Percentiles rank a stretch among this genome's conserved stretches.
phyloP scores from a whole-genome alignment of 2,797 vertebrate species.

The Micrastur ruficollis region DNA sequence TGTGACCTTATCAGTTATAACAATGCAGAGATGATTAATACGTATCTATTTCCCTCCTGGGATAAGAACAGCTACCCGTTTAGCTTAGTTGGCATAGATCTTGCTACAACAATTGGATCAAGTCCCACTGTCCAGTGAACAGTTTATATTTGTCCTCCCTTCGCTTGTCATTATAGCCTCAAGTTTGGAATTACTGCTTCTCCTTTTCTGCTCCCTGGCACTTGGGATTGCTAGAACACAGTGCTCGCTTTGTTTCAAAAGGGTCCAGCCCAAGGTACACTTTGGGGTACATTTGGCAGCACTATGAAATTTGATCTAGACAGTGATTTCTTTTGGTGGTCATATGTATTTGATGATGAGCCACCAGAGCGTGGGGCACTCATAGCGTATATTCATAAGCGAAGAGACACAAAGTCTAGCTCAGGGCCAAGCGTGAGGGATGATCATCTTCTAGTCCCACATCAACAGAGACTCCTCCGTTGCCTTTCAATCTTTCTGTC shows the following conservation, averaged over 20 bases:
- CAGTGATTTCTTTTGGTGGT: neutral
- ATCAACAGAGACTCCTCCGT: neutral
- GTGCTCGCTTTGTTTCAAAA: neutral
- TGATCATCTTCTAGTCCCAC: neutral
- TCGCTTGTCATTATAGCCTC: neutral
- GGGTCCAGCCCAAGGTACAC: neutral
- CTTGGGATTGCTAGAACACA: neutral
- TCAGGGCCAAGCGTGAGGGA: neutral
- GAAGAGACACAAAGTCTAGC: neutral
- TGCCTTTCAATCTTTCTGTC: neutral
- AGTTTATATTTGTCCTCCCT: neutral
- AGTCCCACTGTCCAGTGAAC: neutral
- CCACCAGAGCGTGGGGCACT: neutral
- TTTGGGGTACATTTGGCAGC: neutral
- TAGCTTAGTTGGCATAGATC: neutral
- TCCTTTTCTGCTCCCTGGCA: neutral
- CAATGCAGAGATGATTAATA: neutral
- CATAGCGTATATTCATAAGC: rapidly evolving
- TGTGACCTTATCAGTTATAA: neutral
- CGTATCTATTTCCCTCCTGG: neutral
- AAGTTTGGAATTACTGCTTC: neutral
- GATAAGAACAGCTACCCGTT: neutral
- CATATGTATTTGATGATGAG: neutral
- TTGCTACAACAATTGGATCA: neutral
- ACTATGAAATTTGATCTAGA: neutral